These are phyloP conservation scores for Bombus superbus DNA, from an alignment of 1,140 invertebrate genomes.

Conservation along the genomic window DNA sequence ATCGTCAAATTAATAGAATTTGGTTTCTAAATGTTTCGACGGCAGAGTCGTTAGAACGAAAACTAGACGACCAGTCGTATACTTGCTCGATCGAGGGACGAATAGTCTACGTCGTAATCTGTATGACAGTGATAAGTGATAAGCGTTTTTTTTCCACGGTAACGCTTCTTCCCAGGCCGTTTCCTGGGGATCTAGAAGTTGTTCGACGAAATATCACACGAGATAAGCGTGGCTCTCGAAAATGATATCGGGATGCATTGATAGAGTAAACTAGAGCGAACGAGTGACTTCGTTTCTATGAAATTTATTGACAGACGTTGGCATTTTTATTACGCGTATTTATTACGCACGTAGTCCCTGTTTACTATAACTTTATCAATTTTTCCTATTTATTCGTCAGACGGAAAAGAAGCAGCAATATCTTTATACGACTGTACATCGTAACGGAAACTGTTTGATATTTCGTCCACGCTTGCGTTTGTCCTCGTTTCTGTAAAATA, in stretches of 20 bases:
- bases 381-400: no score
- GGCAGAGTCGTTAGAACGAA: background rate
- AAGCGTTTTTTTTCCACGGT: slow-evolving; percentile 3
- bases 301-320: background rate
- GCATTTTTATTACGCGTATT: no score
- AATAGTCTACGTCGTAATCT: slow-evolving; percentile 16
- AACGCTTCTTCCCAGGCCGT: slow-evolving; percentile 19
- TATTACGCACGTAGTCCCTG: background rate
- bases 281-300: background rate
- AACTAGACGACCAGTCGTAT: background rate
- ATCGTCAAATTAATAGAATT: no score
- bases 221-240: slow-evolving; percentile 29
- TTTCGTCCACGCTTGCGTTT: no score
- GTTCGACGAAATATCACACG: slow-evolving; percentile 27
- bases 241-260: background rate
- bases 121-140: slow-evolving; percentile 36
- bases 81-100: background rate
- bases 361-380: background rate
- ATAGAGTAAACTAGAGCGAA: background rate
- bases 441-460: no score
- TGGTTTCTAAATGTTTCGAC: no score
- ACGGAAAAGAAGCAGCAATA: no score
- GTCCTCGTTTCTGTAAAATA: no score
- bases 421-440: no score
- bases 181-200: slow-evolving; percentile 44